Percentiles rank a stretch among this genome's conserved stretches.
These are phyloP conservation scores for Patella pellucida DNA, from an alignment of 2,888 invertebrate species.

Conservation along the genomic window DNA sequence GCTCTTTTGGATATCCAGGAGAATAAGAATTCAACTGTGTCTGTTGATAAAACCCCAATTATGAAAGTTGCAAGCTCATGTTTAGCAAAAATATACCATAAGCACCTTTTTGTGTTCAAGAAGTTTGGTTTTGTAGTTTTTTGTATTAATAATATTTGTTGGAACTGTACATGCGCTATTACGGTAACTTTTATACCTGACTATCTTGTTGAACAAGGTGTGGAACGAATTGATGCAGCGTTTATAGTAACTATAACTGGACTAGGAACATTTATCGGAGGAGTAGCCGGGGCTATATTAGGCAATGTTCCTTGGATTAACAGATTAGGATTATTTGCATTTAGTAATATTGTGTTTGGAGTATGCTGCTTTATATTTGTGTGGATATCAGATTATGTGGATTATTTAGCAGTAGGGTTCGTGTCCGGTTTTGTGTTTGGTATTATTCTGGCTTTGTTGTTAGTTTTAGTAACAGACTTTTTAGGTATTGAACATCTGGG, in stretches of 20 bases:
- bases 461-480: constrained; percentile 56
- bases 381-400: constrained; percentile 17
- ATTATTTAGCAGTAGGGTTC: constrained; percentile 25
- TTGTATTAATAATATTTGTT: constrained; percentile 58
- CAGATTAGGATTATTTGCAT: constrained; percentile 45
- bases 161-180: constrained; percentile 56
- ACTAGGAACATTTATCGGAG: constrained; percentile 52
- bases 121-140: constrained; percentile 51
- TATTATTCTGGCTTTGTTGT: constrained; percentile 54
- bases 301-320: constrained; percentile 50
- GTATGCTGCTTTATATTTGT: constrained; percentile 38
- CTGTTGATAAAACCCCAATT: constrained; percentile 6
- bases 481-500: constrained; percentile 52
- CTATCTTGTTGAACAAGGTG: constrained; percentile 44
- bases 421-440: constrained; percentile 55
- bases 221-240: constrained; percentile 44
- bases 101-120: constrained; percentile 32
- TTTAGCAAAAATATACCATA: not conserved
- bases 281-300: constrained; percentile 51
- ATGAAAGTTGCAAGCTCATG: not conserved
- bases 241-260: constrained; percentile 44
- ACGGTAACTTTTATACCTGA: constrained; percentile 52
- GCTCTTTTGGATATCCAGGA: not conserved
- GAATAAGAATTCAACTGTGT: not conserved
- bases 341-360: constrained; percentile 48